Evolutionary conservation across 1,140 invertebrate genomes (phyloP).

Genomic region (Leptopilina boulardi): DNA sequence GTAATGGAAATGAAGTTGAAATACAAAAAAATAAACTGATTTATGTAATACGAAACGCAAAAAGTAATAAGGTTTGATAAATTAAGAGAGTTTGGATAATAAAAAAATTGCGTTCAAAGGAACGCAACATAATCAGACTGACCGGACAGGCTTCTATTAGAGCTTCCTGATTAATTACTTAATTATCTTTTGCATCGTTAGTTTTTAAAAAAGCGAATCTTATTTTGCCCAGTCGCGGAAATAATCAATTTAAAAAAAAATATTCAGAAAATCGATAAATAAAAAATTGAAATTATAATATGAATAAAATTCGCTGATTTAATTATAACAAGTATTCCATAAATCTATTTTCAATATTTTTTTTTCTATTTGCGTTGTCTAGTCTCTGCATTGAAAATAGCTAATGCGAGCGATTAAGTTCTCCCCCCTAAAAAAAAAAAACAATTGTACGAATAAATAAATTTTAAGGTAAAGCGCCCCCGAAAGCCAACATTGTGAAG

Average conservation of each 20-base stretch:
- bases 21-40: not conserved
- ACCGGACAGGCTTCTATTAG: constrained; percentile 33
- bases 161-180: constrained; percentile 33
- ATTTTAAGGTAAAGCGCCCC: not conserved
- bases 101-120: constrained; percentile 10
- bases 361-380: not conserved
- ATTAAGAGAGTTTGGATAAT: constrained; percentile 11
- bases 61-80: constrained; percentile 8
- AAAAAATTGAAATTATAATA: not conserved
- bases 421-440: no score
- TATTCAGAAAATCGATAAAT: not conserved
- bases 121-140: constrained; percentile 29
- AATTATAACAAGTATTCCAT: not conserved
- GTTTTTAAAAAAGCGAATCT: not conserved
- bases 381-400: not conserved
- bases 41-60: not conserved
- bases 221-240: constrained; percentile 1
- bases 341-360: not conserved
- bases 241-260: not conserved
- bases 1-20: not conserved
- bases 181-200: constrained; percentile 19
- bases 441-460: constrained; percentile 9
- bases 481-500: constrained; percentile 6
- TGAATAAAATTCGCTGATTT: not conserved
- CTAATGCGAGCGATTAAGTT: not conserved